Conservation (phyloP, 2,797 vertebrate species). For the Stomatorhinus walkeri region DNA sequence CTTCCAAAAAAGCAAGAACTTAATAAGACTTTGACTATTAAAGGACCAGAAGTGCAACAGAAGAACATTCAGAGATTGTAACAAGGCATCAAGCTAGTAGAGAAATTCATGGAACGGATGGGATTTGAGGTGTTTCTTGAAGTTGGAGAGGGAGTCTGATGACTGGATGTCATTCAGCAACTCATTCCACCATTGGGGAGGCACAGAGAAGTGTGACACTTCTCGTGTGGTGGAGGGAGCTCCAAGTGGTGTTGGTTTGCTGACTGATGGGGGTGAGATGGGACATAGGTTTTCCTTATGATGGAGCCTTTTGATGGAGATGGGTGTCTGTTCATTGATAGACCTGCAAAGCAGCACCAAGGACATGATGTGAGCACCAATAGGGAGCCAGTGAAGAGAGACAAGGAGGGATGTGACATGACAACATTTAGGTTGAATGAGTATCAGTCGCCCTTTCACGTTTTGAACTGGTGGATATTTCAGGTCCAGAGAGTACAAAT, state of each 20-base stretch:
- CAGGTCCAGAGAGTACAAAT: not conserved
- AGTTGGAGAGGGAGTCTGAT: not conserved
- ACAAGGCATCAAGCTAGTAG: not conserved
- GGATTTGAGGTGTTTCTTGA: not conserved
- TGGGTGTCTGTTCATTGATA: not conserved
- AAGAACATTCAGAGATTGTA: not conserved
- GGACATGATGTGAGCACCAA: not conserved
- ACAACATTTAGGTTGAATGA: not conserved
- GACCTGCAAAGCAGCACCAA: not conserved
- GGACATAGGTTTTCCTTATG: not conserved
- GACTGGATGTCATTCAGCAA: not conserved
- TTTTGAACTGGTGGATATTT: not conserved
- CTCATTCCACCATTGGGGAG: not conserved
- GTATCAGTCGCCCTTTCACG: not conserved
- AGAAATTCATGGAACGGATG: not conserved
- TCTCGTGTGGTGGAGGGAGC: not conserved
- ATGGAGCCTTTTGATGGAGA: not conserved
- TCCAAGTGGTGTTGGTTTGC: not conserved
- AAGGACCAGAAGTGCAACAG: not conserved
- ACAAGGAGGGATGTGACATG: not conserved
- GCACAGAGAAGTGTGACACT: not conserved
- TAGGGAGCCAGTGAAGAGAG: not conserved
- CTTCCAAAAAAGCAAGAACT: not conserved
- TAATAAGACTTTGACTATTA: not conserved
- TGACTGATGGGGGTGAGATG: not conserved